Conservation (phyloP, 2,888 invertebrate genomes). For the Oscheius sp. region DNA sequence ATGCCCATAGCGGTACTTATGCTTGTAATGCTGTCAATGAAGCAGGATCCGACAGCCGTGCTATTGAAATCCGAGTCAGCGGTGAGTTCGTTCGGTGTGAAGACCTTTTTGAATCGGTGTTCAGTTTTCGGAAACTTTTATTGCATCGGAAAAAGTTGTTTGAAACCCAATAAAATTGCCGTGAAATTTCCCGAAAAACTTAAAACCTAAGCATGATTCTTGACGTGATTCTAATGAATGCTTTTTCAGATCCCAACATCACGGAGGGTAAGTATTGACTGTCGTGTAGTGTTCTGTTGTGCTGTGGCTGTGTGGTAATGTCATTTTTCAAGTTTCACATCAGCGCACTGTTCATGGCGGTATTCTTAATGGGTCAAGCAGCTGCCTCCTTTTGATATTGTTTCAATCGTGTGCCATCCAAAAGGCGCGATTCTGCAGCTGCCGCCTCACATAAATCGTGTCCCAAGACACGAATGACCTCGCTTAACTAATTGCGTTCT, state of each 20-base stretch:
- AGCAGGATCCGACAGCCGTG: conserved; percentile 43
- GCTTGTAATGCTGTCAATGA: conserved; percentile 47
- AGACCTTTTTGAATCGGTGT: neutral
- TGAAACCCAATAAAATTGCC: conserved; percentile 6
- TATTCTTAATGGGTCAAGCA: conserved; percentile 10
- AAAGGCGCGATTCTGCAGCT: conserved; percentile 36
- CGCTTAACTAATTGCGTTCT: conserved; percentile 35
- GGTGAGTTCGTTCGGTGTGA: conserved; percentile 40
- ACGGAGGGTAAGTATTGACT: conserved; percentile 24
- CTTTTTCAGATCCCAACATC: conserved; percentile 33
- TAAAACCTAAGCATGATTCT: conserved; percentile 14
- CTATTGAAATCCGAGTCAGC: conserved; percentile 50
- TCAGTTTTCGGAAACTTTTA: conserved; percentile 8
- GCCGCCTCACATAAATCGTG: conserved; percentile 38
- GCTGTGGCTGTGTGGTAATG: conserved; percentile 19
- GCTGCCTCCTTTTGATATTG: conserved; percentile 34
- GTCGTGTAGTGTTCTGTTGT: conserved; percentile 15
- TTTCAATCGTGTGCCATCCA: conserved; percentile 19
- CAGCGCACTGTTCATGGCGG: conserved; percentile 4
- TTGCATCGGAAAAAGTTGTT: neutral
- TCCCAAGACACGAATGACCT: conserved; percentile 37
- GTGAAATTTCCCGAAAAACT: too few species aligned
- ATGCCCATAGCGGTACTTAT: conserved; percentile 53
- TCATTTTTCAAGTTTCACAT: neutral
- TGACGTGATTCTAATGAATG: conserved; percentile 26